Conservation (phyloP, 2,797 vertebrate genomes). For the Halcyon leucocephala region DNA sequence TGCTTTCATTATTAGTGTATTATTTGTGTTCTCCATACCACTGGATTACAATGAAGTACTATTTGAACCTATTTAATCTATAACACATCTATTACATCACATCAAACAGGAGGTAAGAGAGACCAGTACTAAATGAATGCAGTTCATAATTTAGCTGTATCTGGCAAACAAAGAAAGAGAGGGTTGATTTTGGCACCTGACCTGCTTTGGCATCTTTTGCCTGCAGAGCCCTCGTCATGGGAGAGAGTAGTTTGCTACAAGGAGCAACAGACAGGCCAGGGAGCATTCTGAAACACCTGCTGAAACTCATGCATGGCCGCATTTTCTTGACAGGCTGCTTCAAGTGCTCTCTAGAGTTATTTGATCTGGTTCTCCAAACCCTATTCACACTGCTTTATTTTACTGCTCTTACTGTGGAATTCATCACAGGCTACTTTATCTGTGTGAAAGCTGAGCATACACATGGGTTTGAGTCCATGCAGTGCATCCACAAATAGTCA, state of each 20-base stretch:
- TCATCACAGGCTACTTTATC: not conserved
- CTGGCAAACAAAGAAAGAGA: not conserved
- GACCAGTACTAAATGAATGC: not conserved
- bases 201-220: not conserved
- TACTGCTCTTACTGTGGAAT: not conserved
- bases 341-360: slow-evolving; percentile 18
- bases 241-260: not conserved
- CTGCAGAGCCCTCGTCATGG: fast-evolving
- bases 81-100: not conserved
- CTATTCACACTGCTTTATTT: not conserved
- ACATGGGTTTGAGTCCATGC: not conserved
- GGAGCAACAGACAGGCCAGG: not conserved
- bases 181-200: not conserved
- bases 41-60: not conserved
- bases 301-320: not conserved
- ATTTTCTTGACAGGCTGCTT: slow-evolving; percentile 13
- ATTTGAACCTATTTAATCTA: not conserved
- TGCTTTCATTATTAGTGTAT: not conserved
- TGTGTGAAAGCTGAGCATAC: not conserved
- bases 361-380: slow-evolving; percentile 9
- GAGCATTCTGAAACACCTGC: not conserved
- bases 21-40: not conserved
- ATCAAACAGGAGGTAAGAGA: not conserved
- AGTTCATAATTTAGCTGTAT: not conserved
- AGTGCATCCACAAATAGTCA: not conserved